Evolutionary conservation across 2,797 vertebrate genomes (phyloP).

Genomic region (Alauda arvensis): DNA sequence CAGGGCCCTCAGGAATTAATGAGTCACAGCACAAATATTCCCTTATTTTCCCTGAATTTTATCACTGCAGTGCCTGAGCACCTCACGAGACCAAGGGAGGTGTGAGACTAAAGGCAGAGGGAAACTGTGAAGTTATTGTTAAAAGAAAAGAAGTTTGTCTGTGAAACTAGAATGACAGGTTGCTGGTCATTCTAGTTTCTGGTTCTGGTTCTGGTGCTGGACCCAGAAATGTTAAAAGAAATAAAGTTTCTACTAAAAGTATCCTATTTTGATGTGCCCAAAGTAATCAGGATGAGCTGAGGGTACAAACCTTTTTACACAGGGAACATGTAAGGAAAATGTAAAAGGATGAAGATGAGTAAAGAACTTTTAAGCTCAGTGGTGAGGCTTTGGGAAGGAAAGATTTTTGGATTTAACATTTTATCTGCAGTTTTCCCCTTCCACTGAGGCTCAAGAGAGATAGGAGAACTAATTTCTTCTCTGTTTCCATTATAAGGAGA

Average conservation of each 20-base stretch:
- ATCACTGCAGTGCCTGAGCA: background rate
- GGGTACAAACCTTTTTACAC: background rate
- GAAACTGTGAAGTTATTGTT: background rate
- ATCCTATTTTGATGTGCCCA: background rate
- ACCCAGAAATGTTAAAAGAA: background rate
- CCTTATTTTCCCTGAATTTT: background rate
- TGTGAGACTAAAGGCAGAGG: background rate
- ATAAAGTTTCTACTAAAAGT: background rate
- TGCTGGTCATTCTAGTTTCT: no score
- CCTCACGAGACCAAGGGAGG: background rate
- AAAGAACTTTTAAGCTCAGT: background rate
- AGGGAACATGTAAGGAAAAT: background rate
- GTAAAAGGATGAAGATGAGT: background rate
- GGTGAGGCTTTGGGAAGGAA: background rate
- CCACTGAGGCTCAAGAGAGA: background rate
- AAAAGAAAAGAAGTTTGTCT: background rate
- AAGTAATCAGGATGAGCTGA: background rate
- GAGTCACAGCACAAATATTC: background rate
- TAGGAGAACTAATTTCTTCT: conserved; percentile 54
- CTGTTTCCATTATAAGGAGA: conserved; percentile 47
- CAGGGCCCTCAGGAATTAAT: background rate
- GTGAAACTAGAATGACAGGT: background rate
- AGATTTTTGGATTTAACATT: conserved; percentile 1
- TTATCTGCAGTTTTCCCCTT: conserved; percentile 35
- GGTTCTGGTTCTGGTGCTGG: background rate